A percentile compares a stretch with the other conserved stretches of the same genome.
Conservation (phyloP, 1,140 invertebrate genomes). For the Drosophila suzukii region DNA sequence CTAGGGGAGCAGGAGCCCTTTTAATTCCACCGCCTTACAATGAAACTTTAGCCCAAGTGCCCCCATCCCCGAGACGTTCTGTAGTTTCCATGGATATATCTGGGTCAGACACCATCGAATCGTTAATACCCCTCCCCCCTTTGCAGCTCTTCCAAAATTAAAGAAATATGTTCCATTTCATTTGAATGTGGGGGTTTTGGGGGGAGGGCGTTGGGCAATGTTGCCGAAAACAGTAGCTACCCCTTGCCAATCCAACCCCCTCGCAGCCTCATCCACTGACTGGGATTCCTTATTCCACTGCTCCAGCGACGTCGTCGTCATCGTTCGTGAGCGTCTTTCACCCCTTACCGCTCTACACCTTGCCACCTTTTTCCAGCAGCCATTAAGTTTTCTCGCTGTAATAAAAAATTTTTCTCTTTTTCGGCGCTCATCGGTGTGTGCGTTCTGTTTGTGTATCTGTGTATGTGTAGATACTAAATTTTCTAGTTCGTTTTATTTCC, state of each 20-base stretch:
- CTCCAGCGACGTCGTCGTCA: conserved; percentile 1
- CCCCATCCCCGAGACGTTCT: background rate
- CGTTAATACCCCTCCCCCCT: background rate
- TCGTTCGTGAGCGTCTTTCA: conserved; percentile 25
- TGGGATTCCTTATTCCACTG: conserved; percentile 16
- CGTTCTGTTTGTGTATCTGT: conserved; percentile 46
- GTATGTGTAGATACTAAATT: conserved; percentile 80
- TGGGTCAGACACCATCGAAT: conserved; percentile 42
- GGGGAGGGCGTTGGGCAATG: background rate
- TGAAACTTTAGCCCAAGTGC: conserved; percentile 8
- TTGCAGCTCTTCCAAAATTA: conserved; percentile 12
- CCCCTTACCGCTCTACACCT: conserved; percentile 20
- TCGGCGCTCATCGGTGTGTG: conserved; percentile 48
- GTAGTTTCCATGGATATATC: conserved; percentile 34
- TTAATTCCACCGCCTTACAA: conserved; percentile 31
- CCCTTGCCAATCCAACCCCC: conserved; percentile 24
- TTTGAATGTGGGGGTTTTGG: conserved; percentile 27
- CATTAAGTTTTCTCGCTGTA: conserved; percentile 82
- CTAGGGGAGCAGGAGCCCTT: background rate
- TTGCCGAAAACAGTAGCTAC: conserved; percentile 40
- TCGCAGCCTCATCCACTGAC: conserved; percentile 24
- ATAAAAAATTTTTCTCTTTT: conserved; percentile 77
- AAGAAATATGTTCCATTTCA: conserved; percentile 70
- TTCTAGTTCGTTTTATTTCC: conserved; percentile 78
- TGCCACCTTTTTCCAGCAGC: conserved; percentile 45